Evolutionary conservation across 1,140 invertebrate species (phyloP).

Genomic region (Drosophila subpulchrella): DNA sequence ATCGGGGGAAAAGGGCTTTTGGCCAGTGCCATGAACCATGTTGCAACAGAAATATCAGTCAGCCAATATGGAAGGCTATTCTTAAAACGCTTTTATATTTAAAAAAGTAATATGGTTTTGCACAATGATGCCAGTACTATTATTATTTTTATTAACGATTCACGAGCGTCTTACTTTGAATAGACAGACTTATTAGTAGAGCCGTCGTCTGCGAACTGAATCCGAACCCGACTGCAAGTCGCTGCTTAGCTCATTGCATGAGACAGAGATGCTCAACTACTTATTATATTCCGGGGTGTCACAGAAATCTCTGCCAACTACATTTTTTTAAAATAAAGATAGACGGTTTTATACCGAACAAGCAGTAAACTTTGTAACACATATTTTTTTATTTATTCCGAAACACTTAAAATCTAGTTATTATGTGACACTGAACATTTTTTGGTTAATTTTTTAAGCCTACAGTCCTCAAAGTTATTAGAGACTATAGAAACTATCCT

Average conservation of each 20-base stretch:
- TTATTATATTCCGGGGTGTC: neutral
- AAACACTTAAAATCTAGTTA: too few relatives aligned
- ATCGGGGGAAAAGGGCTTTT: conserved; percentile 71
- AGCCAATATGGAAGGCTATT: too few relatives aligned
- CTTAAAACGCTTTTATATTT: neutral
- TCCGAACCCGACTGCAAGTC: conserved; percentile 27
- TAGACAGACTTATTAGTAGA: conserved; percentile 74
- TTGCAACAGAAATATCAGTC: conserved; percentile 65
- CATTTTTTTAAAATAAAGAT: neutral
- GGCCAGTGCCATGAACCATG: conserved; percentile 70
- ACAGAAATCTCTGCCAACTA: neutral
- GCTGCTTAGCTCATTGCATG: conserved; percentile 14
- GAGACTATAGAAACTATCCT: too few relatives aligned
- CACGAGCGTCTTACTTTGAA: conserved; percentile 56
- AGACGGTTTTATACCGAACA: too few relatives aligned
- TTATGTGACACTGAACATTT: too few relatives aligned
- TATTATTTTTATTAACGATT: conserved; percentile 10
- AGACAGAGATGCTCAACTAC: conserved; percentile 10
- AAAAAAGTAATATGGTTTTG: neutral
- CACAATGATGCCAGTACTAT: neutral
- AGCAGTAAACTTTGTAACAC: too few relatives aligned
- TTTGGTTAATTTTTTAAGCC: too few relatives aligned
- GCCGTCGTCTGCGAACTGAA: conserved; percentile 66
- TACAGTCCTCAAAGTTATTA: too few relatives aligned
- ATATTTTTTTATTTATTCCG: too few relatives aligned